phyloP scores from a whole-genome alignment of 2,113 vertebrate species.

The Argyrosomus japonicus region DNA sequence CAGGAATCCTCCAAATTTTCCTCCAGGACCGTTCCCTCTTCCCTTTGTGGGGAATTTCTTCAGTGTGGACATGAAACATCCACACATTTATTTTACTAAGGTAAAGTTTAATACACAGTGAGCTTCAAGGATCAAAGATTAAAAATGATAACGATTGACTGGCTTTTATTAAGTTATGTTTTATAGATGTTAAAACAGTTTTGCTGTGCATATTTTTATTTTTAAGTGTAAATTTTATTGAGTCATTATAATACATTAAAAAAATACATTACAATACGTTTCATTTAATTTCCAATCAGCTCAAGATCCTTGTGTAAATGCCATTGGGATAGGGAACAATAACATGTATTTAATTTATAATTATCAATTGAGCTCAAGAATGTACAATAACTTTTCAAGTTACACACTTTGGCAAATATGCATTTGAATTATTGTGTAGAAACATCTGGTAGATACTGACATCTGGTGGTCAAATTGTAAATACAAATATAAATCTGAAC shows the following conservation, averaged over 20 bases:
- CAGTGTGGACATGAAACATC: conserved; percentile 63
- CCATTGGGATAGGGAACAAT: too few species aligned
- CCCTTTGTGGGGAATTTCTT: conserved; percentile 83
- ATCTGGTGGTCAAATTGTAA: not conserved
- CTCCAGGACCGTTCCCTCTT: conserved; percentile 80
- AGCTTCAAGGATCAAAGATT: not conserved
- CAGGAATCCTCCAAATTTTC: conserved; percentile 79
- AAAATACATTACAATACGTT: too few species aligned
- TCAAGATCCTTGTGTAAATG: too few species aligned
- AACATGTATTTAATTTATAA: too few species aligned
- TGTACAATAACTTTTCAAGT: too few species aligned
- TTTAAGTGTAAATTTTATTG: not conserved
- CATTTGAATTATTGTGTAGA: too few species aligned
- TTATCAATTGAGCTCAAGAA: too few species aligned
- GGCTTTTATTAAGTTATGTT: too few species aligned
- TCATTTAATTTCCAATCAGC: too few species aligned
- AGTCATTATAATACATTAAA: not conserved
- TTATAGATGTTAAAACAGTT: not conserved
- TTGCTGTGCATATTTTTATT: not conserved
- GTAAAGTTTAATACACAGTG: conserved; percentile 27
- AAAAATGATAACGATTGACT: not conserved
- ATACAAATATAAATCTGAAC: not conserved
- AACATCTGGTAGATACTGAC: not conserved
- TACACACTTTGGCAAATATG: too few species aligned
- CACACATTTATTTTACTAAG: conserved; percentile 75